Conservation (phyloP, 2,888 invertebrate species). For the Spilarctia lutea region DNA sequence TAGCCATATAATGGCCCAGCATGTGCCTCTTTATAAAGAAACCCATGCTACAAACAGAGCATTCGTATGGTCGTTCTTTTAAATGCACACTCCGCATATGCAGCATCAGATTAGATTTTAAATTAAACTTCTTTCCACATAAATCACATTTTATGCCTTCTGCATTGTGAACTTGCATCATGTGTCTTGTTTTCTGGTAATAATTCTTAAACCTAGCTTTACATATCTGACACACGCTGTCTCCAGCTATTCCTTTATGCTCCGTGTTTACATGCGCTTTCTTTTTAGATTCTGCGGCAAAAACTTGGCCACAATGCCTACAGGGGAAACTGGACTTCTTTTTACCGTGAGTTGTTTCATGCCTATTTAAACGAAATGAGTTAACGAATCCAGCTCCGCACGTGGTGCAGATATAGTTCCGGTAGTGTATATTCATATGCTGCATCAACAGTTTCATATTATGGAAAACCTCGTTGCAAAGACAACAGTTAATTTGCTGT, state of each 20-base stretch:
- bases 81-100: conserved; percentile 80
- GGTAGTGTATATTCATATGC: conserved; percentile 80
- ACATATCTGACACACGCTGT: conserved; percentile 81
- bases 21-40: conserved; percentile 82
- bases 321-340: conserved; percentile 78
- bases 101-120: conserved; percentile 74
- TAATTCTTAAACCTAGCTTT: conserved; percentile 81
- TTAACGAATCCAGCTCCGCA: conserved; percentile 82
- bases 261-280: conserved; percentile 79
- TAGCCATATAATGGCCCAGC: conserved; percentile 81
- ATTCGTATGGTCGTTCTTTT: conserved; percentile 78
- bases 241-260: conserved; percentile 79
- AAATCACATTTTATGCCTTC: conserved; percentile 78
- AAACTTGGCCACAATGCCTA: conserved; percentile 72
- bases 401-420: conserved; percentile 79
- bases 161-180: conserved; percentile 79
- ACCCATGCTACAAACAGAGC: conserved; percentile 79
- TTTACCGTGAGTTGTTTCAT: conserved; percentile 76
- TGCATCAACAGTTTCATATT: conserved; percentile 80
- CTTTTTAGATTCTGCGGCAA: conserved; percentile 76
- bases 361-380: conserved; percentile 71
- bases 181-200: conserved; percentile 80
- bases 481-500: conserved; percentile 74
- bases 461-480: conserved; percentile 74
- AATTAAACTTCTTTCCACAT: conserved; percentile 80